Evolutionary conservation across 2,113 vertebrate species (phyloP).

Genomic region (Nettapus auritus): DNA sequence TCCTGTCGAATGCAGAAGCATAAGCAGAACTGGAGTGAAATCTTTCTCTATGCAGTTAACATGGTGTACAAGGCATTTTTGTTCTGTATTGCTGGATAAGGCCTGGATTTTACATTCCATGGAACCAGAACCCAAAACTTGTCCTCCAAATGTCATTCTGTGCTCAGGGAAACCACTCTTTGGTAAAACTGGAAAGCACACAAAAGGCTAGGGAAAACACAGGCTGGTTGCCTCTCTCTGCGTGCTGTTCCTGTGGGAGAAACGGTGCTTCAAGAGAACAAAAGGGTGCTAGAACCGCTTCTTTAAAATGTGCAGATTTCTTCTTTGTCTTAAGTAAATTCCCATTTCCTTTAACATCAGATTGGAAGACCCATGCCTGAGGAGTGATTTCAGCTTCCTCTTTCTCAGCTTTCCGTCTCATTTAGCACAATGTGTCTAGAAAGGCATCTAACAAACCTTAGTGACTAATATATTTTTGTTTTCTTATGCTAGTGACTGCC

Average conservation of each 20-base stretch:
- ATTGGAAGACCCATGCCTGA: background rate
- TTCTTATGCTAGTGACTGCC: accelerated
- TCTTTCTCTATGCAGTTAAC: background rate
- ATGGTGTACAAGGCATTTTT: background rate
- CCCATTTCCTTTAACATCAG: background rate
- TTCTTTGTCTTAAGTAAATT: accelerated
- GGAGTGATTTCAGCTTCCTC: background rate
- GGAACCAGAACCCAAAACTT: accelerated
- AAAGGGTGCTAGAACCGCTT: background rate
- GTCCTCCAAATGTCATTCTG: background rate
- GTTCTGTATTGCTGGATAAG: accelerated
- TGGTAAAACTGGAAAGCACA: background rate
- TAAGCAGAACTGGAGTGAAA: background rate
- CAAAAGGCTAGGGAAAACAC: background rate
- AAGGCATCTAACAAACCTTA: background rate
- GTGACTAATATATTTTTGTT: accelerated
- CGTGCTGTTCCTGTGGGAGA: accelerated
- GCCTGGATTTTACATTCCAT: accelerated
- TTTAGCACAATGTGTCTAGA: background rate
- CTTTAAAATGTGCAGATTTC: background rate
- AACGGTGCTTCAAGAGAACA: background rate
- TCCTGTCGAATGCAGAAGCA: background rate
- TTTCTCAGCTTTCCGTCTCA: accelerated
- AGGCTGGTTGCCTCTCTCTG: background rate
- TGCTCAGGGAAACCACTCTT: background rate